phyloP scores from a whole-genome alignment of 2,888 invertebrate species.

The Erebia epiphron region DNA sequence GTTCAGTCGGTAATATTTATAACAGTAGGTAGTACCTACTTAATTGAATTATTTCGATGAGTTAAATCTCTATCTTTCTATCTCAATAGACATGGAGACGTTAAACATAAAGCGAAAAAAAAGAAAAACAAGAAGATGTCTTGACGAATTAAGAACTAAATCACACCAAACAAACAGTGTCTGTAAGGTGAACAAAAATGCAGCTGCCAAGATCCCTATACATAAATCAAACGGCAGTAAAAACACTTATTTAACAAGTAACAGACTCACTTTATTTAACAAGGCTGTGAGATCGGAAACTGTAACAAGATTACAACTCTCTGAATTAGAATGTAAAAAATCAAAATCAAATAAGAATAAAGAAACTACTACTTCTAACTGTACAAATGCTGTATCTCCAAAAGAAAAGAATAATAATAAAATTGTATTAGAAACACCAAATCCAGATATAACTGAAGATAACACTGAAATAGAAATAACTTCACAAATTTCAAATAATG shows the following conservation, averaged over 20 bases:
- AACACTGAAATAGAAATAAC: slow-evolving; percentile 7
- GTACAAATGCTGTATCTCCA: background rate
- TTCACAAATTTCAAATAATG: background rate
- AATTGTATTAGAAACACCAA: background rate
- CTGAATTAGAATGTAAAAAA: slow-evolving; percentile 48
- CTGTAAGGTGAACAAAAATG: slow-evolving; percentile 27
- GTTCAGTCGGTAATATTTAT: too few species aligned
- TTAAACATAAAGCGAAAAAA: slow-evolving; percentile 58
- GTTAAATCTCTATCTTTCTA: too few species aligned
- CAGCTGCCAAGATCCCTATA: slow-evolving; percentile 25
- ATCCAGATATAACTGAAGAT: slow-evolving; percentile 5
- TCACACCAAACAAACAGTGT: slow-evolving; percentile 44
- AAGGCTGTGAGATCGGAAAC: slow-evolving; percentile 69
- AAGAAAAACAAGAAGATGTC: slow-evolving; percentile 64
- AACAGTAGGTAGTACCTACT: too few species aligned
- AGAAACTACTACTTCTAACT: background rate
- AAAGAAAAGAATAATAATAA: slow-evolving; percentile 5
- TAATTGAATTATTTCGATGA: too few species aligned
- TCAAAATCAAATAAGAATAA: slow-evolving; percentile 33
- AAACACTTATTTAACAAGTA: slow-evolving; percentile 54
- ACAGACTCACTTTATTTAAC: slow-evolving; percentile 65
- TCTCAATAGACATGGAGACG: slow-evolving; percentile 49
- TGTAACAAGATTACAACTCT: slow-evolving; percentile 57
- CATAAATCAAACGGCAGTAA: slow-evolving; percentile 36
- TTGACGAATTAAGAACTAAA: slow-evolving; percentile 66